Evolutionary conservation across 1,140 invertebrate genomes (phyloP).

Genomic region (Anagrus nilaparvatae): DNA sequence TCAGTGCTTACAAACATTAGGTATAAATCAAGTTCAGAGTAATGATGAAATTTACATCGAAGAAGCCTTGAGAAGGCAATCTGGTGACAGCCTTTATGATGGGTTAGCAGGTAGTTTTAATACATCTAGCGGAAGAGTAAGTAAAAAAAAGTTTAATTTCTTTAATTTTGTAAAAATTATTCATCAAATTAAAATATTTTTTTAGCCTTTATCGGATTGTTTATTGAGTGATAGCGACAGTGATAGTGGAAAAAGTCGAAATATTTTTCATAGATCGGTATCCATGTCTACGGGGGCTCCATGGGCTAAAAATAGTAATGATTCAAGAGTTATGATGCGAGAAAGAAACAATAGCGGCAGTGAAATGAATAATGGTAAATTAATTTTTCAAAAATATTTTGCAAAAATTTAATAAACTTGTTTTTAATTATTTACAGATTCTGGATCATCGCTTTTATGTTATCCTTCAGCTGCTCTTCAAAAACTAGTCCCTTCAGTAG

Average conservation of each 20-base stretch:
- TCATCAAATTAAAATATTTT: constrained; percentile 6
- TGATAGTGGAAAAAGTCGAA: constrained; percentile 45
- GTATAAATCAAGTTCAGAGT: constrained; percentile 44
- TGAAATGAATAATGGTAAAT: constrained; percentile 48
- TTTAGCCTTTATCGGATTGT: constrained; percentile 48
- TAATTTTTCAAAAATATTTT: constrained; percentile 10
- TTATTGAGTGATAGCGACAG: constrained; percentile 46
- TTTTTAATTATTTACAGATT: constrained; percentile 30
- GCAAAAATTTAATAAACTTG: constrained; percentile 4
- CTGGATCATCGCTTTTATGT: constrained; percentile 67
- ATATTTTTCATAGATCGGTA: constrained; percentile 54
- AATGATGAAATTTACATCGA: constrained; percentile 49
- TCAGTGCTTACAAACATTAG: constrained; percentile 65
- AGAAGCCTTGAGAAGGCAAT: constrained; percentile 42
- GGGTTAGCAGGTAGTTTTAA: constrained; percentile 25
- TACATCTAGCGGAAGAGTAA: too few relatives aligned
- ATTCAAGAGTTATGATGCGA: constrained; percentile 51
- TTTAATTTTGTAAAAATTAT: background rate
- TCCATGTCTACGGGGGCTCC: constrained; percentile 54
- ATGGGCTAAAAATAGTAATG: constrained; percentile 50
- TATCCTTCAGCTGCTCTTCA: constrained; percentile 73
- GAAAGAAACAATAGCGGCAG: constrained; percentile 64
- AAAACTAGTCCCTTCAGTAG: constrained; percentile 54
- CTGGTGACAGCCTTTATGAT: constrained; percentile 27
- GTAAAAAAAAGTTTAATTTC: constrained; percentile 34